Percentiles rank a stretch among this genome's conserved stretches.
These are phyloP conservation scores for Acanthochromis polyacanthus DNA, from an alignment of 2,113 vertebrate genomes.

Conservation along the genomic window DNA sequence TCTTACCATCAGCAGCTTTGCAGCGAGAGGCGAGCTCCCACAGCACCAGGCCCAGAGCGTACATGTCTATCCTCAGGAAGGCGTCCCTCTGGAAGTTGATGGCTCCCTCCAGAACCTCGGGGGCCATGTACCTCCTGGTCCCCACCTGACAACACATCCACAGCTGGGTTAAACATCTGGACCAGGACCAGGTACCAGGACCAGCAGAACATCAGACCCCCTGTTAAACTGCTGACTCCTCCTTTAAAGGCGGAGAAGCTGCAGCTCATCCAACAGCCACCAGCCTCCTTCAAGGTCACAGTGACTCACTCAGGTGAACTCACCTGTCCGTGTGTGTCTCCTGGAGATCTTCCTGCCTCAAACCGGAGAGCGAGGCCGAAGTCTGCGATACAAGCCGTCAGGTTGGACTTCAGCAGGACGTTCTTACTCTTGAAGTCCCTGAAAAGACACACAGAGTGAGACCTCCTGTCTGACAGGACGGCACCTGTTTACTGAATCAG, in stretches of 20 bases:
- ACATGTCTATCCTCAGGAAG: conserved; percentile 96
- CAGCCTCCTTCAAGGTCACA: too few relatives aligned
- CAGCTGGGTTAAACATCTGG: too few relatives aligned
- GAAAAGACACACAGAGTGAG: conserved; percentile 27
- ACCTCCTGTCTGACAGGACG: not conserved
- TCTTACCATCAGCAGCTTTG: conserved; percentile 91
- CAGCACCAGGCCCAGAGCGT: conserved; percentile 92
- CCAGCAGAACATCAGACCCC: too few relatives aligned
- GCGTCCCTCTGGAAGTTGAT: conserved; percentile 96
- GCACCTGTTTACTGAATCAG: not conserved
- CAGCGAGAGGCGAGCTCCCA: conserved; percentile 94
- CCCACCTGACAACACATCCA: conserved; percentile 86
- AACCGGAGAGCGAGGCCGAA: conserved; percentile 95
- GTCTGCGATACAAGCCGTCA: conserved; percentile 93
- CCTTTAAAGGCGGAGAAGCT: too few relatives aligned
- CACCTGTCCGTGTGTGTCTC: conserved; percentile 96
- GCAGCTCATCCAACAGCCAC: too few relatives aligned
- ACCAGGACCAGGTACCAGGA: too few relatives aligned
- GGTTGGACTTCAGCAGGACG: conserved; percentile 91
- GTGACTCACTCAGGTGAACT: conserved; percentile 19
- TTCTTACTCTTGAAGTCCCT: conserved; percentile 99
- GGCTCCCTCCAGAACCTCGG: conserved; percentile 95
- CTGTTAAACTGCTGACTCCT: too few relatives aligned
- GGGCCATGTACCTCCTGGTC: conserved; percentile 96
- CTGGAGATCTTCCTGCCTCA: conserved; percentile 94